Evolutionary conservation across 1,140 invertebrate species (phyloP), one percentile per base, ranked within the genome.

Genomic region (Zaprionus davidi): DNA sequence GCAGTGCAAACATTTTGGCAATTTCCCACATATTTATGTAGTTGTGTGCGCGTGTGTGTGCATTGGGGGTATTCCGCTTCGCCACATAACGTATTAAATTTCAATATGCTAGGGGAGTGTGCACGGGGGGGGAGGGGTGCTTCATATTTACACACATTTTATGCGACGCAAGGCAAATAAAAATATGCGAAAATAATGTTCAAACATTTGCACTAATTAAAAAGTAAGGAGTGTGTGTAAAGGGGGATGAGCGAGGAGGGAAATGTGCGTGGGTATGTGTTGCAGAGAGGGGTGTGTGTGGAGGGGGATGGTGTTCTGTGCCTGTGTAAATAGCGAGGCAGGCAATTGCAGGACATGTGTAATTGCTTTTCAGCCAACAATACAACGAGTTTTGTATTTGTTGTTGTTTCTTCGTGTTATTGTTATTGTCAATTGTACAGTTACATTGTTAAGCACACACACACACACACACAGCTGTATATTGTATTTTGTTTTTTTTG

Each of bases 141-240:
- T 34, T 76, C 73, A 78, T 88, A 82, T 78, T 86, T 75, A 77
- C 77, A 56, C 65, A 78, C 71, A 78, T 83, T 83, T 71, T 71
- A 79, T 76, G 60, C 53, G 69, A 28, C 20, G 26, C 15, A 24
- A 9, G 22, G 82, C 62, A 84, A 84, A 88, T 81, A 81, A 83
- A 76, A 88, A 70, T 80, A 57, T 63, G 64, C 71, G 75, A 88
- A 90, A 90, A 88, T 88, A 84, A 88, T 88, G 81, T 84, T 71
- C 81, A 90, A 88, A 81, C 75, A 88, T 79, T 88, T 79, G 78
- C 75, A 88, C 85, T 88, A 88, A 88, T 88, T 88, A 88, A 88
- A 86, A 90, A 70, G 46, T 55, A 20, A 62, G 41, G 22, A 11
- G n/a, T 17, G 13, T 26, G 51, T 17, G 57, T 13, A 12, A 38